Percentiles rank a stretch among this genome's conserved stretches.
Evolutionary conservation across 2,797 vertebrate species (phyloP).

Genomic region (Eospalax fontanierii): DNA sequence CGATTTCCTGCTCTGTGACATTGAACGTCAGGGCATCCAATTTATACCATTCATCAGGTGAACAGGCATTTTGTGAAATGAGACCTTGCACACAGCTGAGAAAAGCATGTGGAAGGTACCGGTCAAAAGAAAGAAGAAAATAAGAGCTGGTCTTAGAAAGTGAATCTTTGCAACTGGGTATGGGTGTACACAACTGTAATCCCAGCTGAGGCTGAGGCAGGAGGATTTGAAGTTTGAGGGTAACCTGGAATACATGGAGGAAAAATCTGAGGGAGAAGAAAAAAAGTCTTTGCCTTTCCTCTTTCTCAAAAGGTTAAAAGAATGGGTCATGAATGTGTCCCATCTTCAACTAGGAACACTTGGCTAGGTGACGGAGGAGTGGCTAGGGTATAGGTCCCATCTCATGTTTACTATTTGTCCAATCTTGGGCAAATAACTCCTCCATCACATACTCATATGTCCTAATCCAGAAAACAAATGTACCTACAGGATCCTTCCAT

Average conservation of each 20-base stretch:
- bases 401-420: not conserved
- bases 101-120: not conserved
- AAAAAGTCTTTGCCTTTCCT: not conserved
- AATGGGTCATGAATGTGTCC: not conserved
- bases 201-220: not conserved
- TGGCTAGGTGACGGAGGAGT: not conserved
- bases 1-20: not conserved
- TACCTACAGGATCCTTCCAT: constrained; percentile 11
- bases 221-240: not conserved
- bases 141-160: not conserved
- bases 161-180: not conserved
- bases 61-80: not conserved
- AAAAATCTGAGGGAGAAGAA: too few relatives aligned
- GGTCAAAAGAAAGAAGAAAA: not conserved
- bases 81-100: not conserved
- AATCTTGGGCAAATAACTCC: not conserved
- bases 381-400: not conserved
- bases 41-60: not conserved
- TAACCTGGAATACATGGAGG: not conserved
- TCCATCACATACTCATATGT: not conserved
- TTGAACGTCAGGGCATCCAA: not conserved
- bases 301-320: constrained; percentile 36
- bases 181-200: not conserved
- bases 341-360: not conserved
- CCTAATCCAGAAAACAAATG: not conserved